A percentile compares a stretch with the other conserved stretches of the same genome.
Evolutionary conservation across 2,797 vertebrate species (phyloP).

Genomic region (Leucoraja ocellata): DNA sequence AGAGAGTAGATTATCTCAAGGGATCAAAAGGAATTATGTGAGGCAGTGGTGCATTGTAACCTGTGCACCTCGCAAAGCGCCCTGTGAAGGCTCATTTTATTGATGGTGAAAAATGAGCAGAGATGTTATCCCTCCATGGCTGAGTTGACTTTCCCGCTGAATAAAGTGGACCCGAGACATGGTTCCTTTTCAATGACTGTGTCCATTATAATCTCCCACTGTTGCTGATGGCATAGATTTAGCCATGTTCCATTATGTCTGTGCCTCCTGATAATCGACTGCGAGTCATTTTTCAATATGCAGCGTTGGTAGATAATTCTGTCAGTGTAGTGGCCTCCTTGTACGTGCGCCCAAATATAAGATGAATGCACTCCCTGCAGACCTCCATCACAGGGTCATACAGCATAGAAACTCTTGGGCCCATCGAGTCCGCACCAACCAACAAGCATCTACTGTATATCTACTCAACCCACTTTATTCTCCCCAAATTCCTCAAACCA

Average conservation of each 20-base stretch:
- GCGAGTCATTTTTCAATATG: slow-evolving; percentile 9
- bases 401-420: too few relatives aligned
- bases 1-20: too few relatives aligned
- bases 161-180: background rate
- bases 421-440: too few relatives aligned
- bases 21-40: background rate
- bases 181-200: background rate
- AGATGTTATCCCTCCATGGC: background rate
- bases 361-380: background rate
- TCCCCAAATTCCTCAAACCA: too few relatives aligned
- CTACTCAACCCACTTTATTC: too few relatives aligned
- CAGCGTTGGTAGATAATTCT: background rate
- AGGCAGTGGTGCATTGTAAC: background rate
- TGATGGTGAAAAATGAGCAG: background rate
- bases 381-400: background rate
- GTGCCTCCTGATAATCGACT: background rate
- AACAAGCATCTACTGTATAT: too few relatives aligned
- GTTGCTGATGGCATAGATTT: background rate
- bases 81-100: background rate
- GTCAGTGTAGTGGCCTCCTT: background rate
- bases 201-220: background rate
- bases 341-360: background rate
- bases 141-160: background rate
- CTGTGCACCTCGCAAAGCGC: background rate
- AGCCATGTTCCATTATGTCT: background rate